Evolutionary conservation across 1,140 invertebrate genomes (phyloP), one percentile per base, ranked within the genome.

Genomic region (Heliconius congener): DNA sequence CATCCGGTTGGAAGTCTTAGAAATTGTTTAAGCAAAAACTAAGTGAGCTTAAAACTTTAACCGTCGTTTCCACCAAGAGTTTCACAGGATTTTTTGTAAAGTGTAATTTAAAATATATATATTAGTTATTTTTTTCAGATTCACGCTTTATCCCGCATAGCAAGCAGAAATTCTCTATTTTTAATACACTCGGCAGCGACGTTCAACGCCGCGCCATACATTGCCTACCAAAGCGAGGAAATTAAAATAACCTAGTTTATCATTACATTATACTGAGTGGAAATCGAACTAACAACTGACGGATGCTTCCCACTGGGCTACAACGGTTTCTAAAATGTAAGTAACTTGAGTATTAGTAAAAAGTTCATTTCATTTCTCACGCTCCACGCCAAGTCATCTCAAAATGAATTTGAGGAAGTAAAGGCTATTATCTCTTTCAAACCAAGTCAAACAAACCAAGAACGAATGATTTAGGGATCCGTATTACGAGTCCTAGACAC

Each of bases 401-500:
- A 85, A 89, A 84, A 91, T 85, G 89, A 91, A 89, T 88, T 89
- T 89, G 84, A 88, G 88, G 90, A 93, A 93, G 90, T 91, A 85
- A 81, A 82, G 84, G 83, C 88, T 86, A 91, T 93, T 92, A 92
- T 91, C 84, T 89, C 88, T 87, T 90, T 85, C 80, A 82, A 88
- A 91, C 79, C 87, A 90, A 91, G 85, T 89, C 90, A 93, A 92
- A 93, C 87, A 91, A 81, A 88, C 85, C 74, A 84, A 88, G 84
- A 85, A 85, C 78, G 77, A 81, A 74, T 74, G 73, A 46, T 81
- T 80, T 78, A 74, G 79, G 80, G 81, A 74, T 82, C 83, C 73
- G 71, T 80, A 66, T 57, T 52, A 55, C 39, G 27, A 77, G 34
- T 34, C 13, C 50, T 73, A 30, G 34, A 72, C 1, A 19, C 50